These are phyloP conservation scores for Tupaia tana DNA, from an alignment of 2,113 vertebrate genomes.

Conservation along the genomic window DNA sequence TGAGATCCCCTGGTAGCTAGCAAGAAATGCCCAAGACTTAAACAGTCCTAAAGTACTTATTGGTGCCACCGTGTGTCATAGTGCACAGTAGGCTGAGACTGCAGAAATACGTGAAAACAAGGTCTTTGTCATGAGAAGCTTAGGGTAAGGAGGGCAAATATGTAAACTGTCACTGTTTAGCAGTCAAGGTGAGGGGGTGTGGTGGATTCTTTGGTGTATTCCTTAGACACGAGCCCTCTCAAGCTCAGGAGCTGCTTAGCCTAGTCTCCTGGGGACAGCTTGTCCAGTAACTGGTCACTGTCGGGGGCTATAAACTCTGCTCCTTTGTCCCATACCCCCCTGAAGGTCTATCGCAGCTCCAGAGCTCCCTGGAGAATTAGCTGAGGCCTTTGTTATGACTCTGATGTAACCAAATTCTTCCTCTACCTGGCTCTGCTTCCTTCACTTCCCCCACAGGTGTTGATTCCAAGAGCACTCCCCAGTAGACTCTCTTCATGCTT, in stretches of 20 bases:
- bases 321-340: neutral
- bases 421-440: neutral
- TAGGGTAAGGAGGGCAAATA: neutral
- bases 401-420: neutral
- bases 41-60: neutral
- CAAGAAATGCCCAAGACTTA: neutral
- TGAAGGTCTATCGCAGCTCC: neutral
- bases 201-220: neutral
- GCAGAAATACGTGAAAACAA: neutral
- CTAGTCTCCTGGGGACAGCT: neutral
- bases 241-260: too few species aligned
- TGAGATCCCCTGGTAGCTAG: neutral
- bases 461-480: neutral
- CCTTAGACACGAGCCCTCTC: neutral
- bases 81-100: constrained; percentile 20
- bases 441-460: neutral
- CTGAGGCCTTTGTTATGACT: neutral
- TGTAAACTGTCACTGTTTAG: neutral
- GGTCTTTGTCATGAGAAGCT: neutral
- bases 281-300: neutral
- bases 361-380: neutral
- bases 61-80: neutral
- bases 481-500: neutral
- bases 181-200: neutral
- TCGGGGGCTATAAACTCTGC: neutral